A percentile compares a stretch with the other conserved stretches of the same genome.
Conservation (phyloP, 2,797 vertebrate species). For the Lates japonicus region DNA sequence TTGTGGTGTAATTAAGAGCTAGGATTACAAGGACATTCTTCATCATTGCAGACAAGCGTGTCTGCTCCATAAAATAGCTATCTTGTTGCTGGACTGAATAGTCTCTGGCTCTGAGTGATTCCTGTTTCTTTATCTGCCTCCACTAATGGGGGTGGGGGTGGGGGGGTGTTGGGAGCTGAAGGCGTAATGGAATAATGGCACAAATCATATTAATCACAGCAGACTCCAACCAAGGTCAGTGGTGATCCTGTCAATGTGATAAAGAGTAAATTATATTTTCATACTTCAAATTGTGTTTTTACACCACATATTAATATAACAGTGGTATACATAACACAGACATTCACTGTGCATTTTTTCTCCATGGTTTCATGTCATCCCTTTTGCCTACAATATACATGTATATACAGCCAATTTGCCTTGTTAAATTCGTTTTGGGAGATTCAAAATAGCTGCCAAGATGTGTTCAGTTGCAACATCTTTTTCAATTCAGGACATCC, state of each 20-base stretch:
- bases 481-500: not conserved
- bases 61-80: slow-evolving; percentile 37
- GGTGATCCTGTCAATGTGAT: slow-evolving; percentile 14
- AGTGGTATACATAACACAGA: not conserved
- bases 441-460: not conserved
- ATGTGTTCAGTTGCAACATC: not conserved
- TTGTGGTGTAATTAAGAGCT: slow-evolving; percentile 44
- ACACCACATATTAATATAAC: not conserved
- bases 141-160: slow-evolving; percentile 2
- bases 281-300: not conserved
- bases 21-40: slow-evolving; percentile 43
- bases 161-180: not conserved
- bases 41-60: slow-evolving; percentile 41
- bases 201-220: slow-evolving; percentile 23
- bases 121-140: slow-evolving; percentile 41
- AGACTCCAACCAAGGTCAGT: slow-evolving; percentile 26
- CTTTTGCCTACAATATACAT: not conserved
- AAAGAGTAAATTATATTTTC: slow-evolving; percentile 8
- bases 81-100: slow-evolving; percentile 44
- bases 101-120: slow-evolving; percentile 29
- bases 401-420: not conserved
- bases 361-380: not conserved
- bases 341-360: not conserved
- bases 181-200: slow-evolving; percentile 3
- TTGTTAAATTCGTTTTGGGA: not conserved